Evolutionary conservation across 2,888 invertebrate species (phyloP), one percentile per base, ranked within the genome.

Genomic region (Adineta ricciae): DNA sequence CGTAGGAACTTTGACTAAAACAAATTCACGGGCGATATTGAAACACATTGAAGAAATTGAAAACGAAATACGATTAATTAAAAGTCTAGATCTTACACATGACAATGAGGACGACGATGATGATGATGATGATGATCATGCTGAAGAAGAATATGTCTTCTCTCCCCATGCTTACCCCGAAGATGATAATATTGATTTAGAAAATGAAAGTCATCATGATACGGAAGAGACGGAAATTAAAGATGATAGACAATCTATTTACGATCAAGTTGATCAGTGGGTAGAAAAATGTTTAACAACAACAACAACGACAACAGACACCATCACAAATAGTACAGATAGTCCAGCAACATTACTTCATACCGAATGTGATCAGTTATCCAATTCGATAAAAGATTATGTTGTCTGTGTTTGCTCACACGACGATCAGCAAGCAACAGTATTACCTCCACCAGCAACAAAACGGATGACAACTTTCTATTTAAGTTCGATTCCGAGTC

Each of bases 11-110:
- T 41, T 78, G 41, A 41, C 41, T 24, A 78, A 78, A 78, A 78
- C 78, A 41, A 78, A 78, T 41, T 78, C 78, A 41, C 78, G 78
- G n/a, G 78, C 78, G 4, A 78, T 78, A n/a, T 78, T 78, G 9
- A 78, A 78, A 78, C 78, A 78, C 41, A 78, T 78, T 41, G 41
- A 41, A 78, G 78, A 78, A 24, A 78, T 78, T 41, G 78, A 78
- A 78, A 78, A 78, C 19, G 78, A 78, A 78, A 78, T 78, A n/a
- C 78, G 78, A n/a, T 41, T 78, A 78, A 78, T 78, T 38, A 78
- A 78, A 78, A 78, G 41, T 78, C n/a, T 78, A 78, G 78, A 78
- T 41, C 8, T 41, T 9, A 14, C 64, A 2, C 32, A 32, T 32
- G 16, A 64, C 32, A 16, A 5, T 32, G 7, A 64, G 14, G 56